Conservation (phyloP, 2,113 vertebrate species). For the Apistogramma diplotaenia region DNA sequence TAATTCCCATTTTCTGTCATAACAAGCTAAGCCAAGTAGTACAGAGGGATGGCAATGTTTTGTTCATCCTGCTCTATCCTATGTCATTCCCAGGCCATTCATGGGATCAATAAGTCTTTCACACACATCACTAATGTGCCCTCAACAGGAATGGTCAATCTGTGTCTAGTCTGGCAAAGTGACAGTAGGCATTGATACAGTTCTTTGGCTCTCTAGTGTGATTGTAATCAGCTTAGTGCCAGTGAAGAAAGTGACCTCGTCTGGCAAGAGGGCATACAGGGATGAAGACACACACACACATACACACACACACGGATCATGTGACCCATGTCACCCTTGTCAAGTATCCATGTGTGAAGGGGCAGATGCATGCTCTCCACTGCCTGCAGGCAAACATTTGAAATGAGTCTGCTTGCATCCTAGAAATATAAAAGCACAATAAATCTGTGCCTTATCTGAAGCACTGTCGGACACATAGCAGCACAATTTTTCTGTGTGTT, state of each 20-base stretch:
- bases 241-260: not conserved
- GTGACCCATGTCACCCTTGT: constrained; percentile 26
- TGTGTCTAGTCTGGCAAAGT: constrained; percentile 13
- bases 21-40: not conserved
- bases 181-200: constrained; percentile 28
- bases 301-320: not conserved
- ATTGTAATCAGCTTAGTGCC: constrained; percentile 59
- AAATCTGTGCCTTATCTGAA: not conserved
- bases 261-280: constrained; percentile 6
- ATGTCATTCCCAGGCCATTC: not conserved
- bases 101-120: constrained; percentile 1
- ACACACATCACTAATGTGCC: not conserved
- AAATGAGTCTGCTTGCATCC: not conserved
- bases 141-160: not conserved
- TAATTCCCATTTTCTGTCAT: not conserved
- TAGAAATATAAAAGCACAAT: not conserved
- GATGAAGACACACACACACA: not conserved
- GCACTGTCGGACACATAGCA: not conserved
- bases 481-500: not conserved
- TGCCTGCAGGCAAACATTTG: not conserved
- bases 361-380: not conserved
- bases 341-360: constrained; percentile 11
- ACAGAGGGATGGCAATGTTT: not conserved
- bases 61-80: not conserved
- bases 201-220: constrained; percentile 20